phyloP scores from a whole-genome alignment of 2,888 invertebrate species.

The Embidobia sp. region DNA sequence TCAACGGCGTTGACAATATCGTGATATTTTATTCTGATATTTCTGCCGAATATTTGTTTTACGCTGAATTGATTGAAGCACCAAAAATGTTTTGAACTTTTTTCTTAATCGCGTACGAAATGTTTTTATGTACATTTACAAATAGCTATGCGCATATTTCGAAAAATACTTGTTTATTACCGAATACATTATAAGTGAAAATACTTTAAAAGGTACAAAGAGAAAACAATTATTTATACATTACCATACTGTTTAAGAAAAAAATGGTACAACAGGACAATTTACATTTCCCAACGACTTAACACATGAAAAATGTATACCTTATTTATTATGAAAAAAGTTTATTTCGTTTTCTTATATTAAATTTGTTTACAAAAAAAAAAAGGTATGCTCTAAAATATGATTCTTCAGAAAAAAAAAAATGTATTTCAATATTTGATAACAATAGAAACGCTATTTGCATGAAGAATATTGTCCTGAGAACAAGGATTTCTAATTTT shows the following conservation, averaged over 20 bases:
- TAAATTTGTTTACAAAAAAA: too few relatives aligned
- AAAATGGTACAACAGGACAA: not conserved
- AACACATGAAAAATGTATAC: not conserved
- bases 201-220: not conserved
- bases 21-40: too few relatives aligned
- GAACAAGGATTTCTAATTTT: conserved; percentile 1
- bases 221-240: not conserved
- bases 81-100: not conserved
- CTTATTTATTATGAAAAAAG: too few relatives aligned
- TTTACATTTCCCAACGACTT: not conserved
- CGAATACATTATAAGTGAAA: not conserved
- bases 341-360: too few relatives aligned
- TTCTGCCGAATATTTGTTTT: too few relatives aligned
- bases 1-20: too few relatives aligned
- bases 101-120: not conserved
- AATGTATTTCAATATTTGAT: too few relatives aligned
- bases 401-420: too few relatives aligned
- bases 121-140: not conserved
- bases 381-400: too few relatives aligned
- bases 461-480: too few relatives aligned
- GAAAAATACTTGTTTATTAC: not conserved
- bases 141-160: not conserved
- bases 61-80: too few relatives aligned
- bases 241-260: not conserved
- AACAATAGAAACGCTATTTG: too few relatives aligned